Percentiles rank a stretch among this genome's conserved stretches.
phyloP scores from a whole-genome alignment of 2,888 invertebrate species.

The Tetrapedia diversipes region DNA sequence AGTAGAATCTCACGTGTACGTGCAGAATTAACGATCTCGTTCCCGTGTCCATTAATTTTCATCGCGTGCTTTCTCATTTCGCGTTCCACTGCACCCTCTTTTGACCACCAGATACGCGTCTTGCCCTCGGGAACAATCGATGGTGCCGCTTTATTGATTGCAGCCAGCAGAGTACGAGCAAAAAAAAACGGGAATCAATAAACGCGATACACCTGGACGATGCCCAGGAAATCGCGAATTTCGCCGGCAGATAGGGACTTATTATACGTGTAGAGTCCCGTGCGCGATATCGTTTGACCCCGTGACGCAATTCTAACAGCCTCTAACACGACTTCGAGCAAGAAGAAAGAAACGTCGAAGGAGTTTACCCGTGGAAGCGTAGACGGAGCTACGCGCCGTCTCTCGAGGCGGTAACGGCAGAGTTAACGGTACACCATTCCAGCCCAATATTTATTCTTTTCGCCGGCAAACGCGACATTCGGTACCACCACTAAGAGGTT shows the following conservation, averaged over 20 bases:
- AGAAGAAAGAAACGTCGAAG: conserved; percentile 65
- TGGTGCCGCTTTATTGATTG: neutral
- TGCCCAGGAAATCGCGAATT: neutral
- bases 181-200: neutral
- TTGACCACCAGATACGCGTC: too few species aligned
- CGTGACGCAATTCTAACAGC: conserved; percentile 42
- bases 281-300: conserved; percentile 19
- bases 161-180: too few species aligned
- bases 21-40: conserved; percentile 12
- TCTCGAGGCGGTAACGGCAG: conserved; percentile 82
- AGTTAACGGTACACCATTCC: conserved; percentile 81
- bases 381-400: conserved; percentile 63
- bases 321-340: conserved; percentile 33
- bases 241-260: neutral
- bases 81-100: too few species aligned
- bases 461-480: conserved; percentile 68
- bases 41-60: neutral
- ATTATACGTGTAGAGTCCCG: neutral
- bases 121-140: neutral
- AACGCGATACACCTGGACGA: neutral
- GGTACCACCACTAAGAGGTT: conserved; percentile 39
- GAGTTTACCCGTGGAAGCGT: conserved; percentile 63
- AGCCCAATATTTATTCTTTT: conserved; percentile 82
- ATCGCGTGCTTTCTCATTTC: neutral
- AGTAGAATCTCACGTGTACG: conserved; percentile 31